phyloP scores from a whole-genome alignment of 2,113 vertebrate species.

The Fulmarus glacialis region DNA sequence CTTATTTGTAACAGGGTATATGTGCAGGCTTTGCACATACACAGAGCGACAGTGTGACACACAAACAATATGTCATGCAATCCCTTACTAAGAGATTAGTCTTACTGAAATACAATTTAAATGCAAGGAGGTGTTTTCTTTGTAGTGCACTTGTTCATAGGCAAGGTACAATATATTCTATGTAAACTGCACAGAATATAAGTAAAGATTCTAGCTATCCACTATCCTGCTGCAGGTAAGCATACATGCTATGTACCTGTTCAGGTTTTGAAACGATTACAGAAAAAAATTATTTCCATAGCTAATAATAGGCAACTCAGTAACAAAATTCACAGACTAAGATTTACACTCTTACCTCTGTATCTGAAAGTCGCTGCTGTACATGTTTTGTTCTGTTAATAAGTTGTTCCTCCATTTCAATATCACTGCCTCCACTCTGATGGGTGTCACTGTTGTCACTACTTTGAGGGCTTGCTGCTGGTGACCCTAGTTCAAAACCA shows the following conservation, averaged over 20 bases:
- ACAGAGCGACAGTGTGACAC: background rate
- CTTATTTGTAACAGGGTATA: background rate
- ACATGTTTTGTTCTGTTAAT: slow-evolving; percentile 90
- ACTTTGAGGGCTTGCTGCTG: slow-evolving; percentile 95
- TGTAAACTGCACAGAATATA: background rate
- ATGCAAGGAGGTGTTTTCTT: background rate
- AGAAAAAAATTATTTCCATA: background rate
- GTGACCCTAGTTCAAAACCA: slow-evolving; percentile 85
- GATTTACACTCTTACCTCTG: slow-evolving; percentile 82
- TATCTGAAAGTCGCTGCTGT: slow-evolving; percentile 94
- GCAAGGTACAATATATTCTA: background rate
- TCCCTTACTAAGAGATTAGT: background rate
- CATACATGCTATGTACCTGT: background rate
- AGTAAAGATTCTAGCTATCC: background rate
- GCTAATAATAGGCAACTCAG: background rate
- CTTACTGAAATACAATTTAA: background rate
- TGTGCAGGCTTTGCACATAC: background rate
- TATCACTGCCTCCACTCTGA: slow-evolving; percentile 96
- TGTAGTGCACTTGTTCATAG: background rate
- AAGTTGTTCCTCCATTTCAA: slow-evolving; percentile 98
- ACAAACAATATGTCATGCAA: accelerated
- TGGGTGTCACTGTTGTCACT: slow-evolving; percentile 99
- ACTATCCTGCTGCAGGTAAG: background rate
- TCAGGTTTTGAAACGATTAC: background rate
- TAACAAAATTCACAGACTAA: background rate